Evolutionary conservation across 2,797 vertebrate genomes (phyloP).

Genomic region (Pipistrellus nathusii): DNA sequence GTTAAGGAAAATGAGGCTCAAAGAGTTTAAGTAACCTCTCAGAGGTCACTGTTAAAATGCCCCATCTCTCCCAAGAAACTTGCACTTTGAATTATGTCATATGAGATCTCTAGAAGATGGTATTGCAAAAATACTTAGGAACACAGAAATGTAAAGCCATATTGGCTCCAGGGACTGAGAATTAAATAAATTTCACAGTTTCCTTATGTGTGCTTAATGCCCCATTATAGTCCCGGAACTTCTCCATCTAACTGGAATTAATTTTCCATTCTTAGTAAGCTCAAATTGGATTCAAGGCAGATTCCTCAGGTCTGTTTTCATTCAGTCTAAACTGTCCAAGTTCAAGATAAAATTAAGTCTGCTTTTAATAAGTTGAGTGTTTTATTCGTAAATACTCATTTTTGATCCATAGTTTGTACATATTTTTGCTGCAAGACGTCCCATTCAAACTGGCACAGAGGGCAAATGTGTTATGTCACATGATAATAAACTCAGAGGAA

Average conservation of each 20-base stretch:
- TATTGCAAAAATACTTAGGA: not conserved
- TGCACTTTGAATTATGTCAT: not conserved
- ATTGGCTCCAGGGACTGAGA: not conserved
- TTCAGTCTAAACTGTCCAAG: not conserved
- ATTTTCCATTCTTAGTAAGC: not conserved
- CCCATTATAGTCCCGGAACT: not conserved
- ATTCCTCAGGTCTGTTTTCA: not conserved
- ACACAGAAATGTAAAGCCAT: not conserved
- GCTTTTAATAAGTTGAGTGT: not conserved
- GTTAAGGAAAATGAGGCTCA: slow-evolving; percentile 24
- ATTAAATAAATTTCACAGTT: not conserved
- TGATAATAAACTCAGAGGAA: not conserved
- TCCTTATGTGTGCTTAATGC: not conserved
- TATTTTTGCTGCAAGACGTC: not conserved
- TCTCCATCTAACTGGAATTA: not conserved
- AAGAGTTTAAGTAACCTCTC: not conserved
- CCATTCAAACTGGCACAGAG: not conserved
- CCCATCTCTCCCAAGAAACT: not conserved
- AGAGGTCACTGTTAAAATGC: not conserved
- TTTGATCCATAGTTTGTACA: not conserved
- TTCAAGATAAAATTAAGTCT: not conserved
- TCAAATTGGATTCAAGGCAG: not conserved
- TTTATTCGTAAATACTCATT: not conserved
- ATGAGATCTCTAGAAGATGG: not conserved
- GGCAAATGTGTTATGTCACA: not conserved